Evolutionary conservation across 2,113 vertebrate species (phyloP), one percentile per base, ranked within the genome.

Genomic region (Cryptotis parvus): DNA sequence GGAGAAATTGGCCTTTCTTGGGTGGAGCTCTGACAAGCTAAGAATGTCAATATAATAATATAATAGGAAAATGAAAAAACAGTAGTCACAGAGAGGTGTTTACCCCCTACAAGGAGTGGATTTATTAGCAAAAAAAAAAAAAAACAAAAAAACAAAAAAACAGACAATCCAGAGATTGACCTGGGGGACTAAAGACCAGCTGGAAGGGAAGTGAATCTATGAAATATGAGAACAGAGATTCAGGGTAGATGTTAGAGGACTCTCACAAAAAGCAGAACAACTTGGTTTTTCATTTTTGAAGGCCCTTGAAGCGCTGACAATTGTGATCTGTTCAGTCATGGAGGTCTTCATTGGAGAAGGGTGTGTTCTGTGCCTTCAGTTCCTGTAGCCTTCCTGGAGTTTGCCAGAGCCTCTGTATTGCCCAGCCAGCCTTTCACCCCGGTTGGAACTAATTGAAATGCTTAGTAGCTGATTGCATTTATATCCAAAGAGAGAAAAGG

Each of bases 391-490:
- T 77, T 61, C 27, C 33, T 12, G 29, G 9, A 43, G 2, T 0
- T 0, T 35, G 0, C 4, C 75, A 77, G 31, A 80, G 22, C 12
- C 9, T 16, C 0, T 39, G 14, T 16, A 2, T 8, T 45, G 1
- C 9, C 27, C 15, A 3, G 0, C 5, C 55, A 22, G 55, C 18
- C 52, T 55, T 18, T 18, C 52, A 55, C 52, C 11, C 52, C 12
- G 0, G 4, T 16, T 65, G n/a, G 10, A 20, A 43, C 12, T 52
- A 1, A 70, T 9, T 91, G 63, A 61, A 77, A 41, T 72, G 63
- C 27, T 93, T 63, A 4, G n/a, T 7, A 66, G 61, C 72, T 85
- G 35, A 66, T 49, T 58, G 58, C 61, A 83, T 89, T 77, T 63
- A 39, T 27, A 41, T 37, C 12, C 31, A 75, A 69, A 84, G 37